These are phyloP conservation scores for Alectura lathami DNA, from an alignment of 2,113 vertebrate genomes.

Conservation along the genomic window DNA sequence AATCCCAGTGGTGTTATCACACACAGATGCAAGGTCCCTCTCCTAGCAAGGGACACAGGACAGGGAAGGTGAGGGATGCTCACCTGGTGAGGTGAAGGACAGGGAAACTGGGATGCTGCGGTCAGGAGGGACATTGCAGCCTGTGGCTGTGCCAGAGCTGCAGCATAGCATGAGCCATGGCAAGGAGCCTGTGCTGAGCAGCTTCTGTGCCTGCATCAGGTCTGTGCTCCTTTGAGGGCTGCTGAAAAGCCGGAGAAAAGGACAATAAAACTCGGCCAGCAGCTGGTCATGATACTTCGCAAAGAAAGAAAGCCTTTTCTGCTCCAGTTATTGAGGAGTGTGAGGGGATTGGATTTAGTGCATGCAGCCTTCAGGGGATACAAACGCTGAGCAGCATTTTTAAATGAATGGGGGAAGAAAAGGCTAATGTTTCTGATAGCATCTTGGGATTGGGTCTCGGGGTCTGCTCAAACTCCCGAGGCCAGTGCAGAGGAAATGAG, in stretches of 20 bases:
- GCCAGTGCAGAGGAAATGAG: not conserved
- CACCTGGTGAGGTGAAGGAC: no score
- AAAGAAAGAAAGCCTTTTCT: not conserved
- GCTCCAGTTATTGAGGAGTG: not conserved
- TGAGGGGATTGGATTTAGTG: not conserved
- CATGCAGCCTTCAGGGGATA: not conserved
- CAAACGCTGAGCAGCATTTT: not conserved
- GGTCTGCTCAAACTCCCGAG: not conserved
- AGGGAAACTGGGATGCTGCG: not conserved
- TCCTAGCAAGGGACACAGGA: not conserved
- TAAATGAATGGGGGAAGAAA: not conserved
- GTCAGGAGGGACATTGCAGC: not conserved
- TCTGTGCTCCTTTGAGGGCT: not conserved
- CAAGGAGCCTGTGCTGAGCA: not conserved
- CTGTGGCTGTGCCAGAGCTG: not conserved
- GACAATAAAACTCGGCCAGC: not conserved
- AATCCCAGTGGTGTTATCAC: not conserved
- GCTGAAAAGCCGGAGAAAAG: not conserved
- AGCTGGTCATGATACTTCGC: not conserved
- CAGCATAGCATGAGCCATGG: not conserved
- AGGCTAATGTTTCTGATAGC: not conserved
- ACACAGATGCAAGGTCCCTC: not conserved
- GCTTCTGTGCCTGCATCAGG: not conserved
- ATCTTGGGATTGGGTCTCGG: not conserved
- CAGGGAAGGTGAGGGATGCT: rapidly evolving